A percentile compares a stretch with the other conserved stretches of the same genome.
These are phyloP conservation scores for Discoglossus pictus DNA, from an alignment of 2,797 vertebrate genomes.

Conservation along the genomic window DNA sequence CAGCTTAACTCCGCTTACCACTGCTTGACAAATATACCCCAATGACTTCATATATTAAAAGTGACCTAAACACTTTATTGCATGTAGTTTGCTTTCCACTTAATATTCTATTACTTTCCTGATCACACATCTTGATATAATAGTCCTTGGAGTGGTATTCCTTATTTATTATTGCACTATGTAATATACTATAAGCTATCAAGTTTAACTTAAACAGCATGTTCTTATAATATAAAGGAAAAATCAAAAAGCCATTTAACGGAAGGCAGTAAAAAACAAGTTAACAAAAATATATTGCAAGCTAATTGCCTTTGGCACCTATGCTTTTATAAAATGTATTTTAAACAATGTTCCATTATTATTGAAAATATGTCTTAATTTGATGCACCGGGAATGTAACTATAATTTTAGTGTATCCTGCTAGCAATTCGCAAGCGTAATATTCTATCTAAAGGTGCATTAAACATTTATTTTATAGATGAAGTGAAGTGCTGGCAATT, in stretches of 20 bases:
- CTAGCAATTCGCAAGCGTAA: conserved; percentile 10
- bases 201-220: no score
- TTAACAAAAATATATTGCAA: conserved; percentile 36
- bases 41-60: no score
- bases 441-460: conserved; percentile 38
- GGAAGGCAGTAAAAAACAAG: conserved; percentile 39
- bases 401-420: conserved; percentile 14
- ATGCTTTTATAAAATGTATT: conserved; percentile 36
- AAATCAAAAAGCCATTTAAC: conserved; percentile 30
- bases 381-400: conserved; percentile 29
- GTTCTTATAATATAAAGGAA: conserved; percentile 30
- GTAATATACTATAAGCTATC: conserved; percentile 19
- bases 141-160: no score
- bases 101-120: no score
- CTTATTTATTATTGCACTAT: conserved; percentile 30
- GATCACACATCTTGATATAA: no score
- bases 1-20: no score
- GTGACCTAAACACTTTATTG: no score
- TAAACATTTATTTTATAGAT: conserved; percentile 47
- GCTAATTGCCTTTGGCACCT: conserved; percentile 37
- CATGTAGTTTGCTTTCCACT: no score
- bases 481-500: conserved; percentile 8
- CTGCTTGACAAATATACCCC: no score
- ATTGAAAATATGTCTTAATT: conserved; percentile 26
- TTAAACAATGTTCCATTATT: conserved; percentile 12